Conservation (phyloP, 2,888 invertebrate genomes). For the Xanthia togata region DNA sequence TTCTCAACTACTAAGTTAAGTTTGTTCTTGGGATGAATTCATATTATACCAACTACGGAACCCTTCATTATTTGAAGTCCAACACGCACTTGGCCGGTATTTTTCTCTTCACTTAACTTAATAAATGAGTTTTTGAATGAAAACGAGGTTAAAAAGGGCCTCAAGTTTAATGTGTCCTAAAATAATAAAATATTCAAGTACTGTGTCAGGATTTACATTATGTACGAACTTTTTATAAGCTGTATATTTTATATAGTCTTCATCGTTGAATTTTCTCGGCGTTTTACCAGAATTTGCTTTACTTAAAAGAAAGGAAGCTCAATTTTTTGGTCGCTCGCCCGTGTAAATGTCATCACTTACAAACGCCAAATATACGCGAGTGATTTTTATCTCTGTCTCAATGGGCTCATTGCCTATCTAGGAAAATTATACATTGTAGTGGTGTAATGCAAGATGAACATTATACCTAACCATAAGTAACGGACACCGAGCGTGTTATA, state of each 20-base stretch:
- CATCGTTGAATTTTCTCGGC: constrained; percentile 45
- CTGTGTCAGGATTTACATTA: constrained; percentile 41
- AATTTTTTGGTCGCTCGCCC: constrained; percentile 36
- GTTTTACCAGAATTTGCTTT: constrained; percentile 55
- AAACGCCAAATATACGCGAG: constrained; percentile 11
- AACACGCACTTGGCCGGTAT: too few relatives aligned
- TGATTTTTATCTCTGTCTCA: constrained; percentile 26
- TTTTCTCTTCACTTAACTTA: constrained; percentile 64
- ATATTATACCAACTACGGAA: too few relatives aligned
- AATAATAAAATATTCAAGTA: constrained; percentile 51
- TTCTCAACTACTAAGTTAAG: too few relatives aligned
- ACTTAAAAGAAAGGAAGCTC: constrained; percentile 34
- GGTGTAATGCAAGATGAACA: neutral
- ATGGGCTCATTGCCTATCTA: neutral
- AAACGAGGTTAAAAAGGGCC: constrained; percentile 41
- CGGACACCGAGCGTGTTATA: too few relatives aligned
- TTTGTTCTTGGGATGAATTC: too few relatives aligned
- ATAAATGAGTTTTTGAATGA: constrained; percentile 60
- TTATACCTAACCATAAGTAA: neutral
- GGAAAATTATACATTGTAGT: neutral
- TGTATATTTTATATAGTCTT: constrained; percentile 52
- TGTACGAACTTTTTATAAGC: constrained; percentile 49
- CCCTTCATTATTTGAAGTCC: too few relatives aligned
- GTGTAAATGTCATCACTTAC: constrained; percentile 31
- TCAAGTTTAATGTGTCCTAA: constrained; percentile 45